Base-by-base conservation (phyloP, 2,888 invertebrate species). In the Caenorhabditis auriculariae region DNA sequence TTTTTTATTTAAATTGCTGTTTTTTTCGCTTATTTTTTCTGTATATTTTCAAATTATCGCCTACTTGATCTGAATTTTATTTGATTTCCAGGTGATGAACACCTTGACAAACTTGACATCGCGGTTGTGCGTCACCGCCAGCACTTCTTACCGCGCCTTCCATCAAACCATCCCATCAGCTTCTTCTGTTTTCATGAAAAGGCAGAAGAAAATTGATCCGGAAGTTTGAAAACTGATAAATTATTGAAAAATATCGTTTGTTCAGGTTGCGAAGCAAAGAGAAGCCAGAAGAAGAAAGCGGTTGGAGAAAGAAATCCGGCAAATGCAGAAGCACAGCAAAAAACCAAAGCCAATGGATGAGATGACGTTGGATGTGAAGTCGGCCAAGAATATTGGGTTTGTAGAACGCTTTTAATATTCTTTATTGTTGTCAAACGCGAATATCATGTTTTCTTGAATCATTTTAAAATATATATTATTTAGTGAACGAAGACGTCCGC, bases 261-360 rank as follows among this genome's bases (percentile, higher is more conserved):
- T 68, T 21, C 27, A 72, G 72, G 84, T 94, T 28, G 70, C 91
- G 0, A 89, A 88, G 82, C 88, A 88, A 17, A 87, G 91, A 74
- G 91, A 93, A 80, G 90, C 91, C 0, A 87, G 91, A 48, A 89
- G 87, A 64, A 88, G 88, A 66, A 90, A 87, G 80, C 91, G 89
- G 82, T 69, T 96, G 2, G 93, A 93, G 82, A 93, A 91, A 81
- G 89, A 88, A 82, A 93, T 79, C 44, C 66, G 75, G 12, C 58
- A 88, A 66, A 83, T 95, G 59, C 88, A 91, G 81, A 91, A 88
- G 81, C 87, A 88, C 84, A 87, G 90, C 0, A 86, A 88, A 29
- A 91, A 91, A 81, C 82, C 92, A 46, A 96, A 95, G 83, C 93
- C 95, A 0, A 87, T 96, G 39, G 89, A 89, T 54, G 96, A 96